phyloP scores from a whole-genome alignment of 2,888 invertebrate species.

The Hoplodrina ambigua region DNA sequence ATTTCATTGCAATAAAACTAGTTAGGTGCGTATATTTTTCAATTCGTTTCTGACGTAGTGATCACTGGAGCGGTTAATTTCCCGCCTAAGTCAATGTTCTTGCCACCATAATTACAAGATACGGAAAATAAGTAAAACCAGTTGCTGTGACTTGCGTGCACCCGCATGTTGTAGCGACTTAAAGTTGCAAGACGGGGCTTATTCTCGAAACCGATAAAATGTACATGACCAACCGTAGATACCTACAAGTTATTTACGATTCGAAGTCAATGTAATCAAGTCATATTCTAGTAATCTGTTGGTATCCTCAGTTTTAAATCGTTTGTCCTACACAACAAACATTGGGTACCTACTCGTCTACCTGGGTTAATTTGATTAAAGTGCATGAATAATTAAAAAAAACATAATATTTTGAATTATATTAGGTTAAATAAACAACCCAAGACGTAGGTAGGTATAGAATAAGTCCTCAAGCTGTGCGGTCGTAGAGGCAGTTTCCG shows the following conservation, averaged over 20 bases:
- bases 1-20: constrained; percentile 21
- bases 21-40: background rate
- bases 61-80: constrained; percentile 46
- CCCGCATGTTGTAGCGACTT: constrained; percentile 66
- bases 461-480: constrained; percentile 32
- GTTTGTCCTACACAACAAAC: background rate
- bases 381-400: too few species aligned
- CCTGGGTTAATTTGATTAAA: too few species aligned
- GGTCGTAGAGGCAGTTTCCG: background rate
- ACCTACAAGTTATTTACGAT: constrained; percentile 55
- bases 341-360: background rate
- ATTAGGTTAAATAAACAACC: background rate
- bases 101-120: constrained; percentile 74
- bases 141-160: constrained; percentile 71
- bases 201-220: constrained; percentile 65
- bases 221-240: constrained; percentile 46
- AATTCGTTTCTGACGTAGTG: constrained; percentile 22
- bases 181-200: constrained; percentile 67
- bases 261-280: constrained; percentile 21
- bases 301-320: constrained; percentile 22
- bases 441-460: background rate
- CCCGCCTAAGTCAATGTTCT: constrained; percentile 69
- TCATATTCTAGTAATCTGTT: constrained; percentile 24
- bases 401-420: background rate
- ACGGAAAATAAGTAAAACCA: constrained; percentile 79